These are phyloP conservation scores for Taenaris catops DNA, from an alignment of 2,888 invertebrate genomes.

Conservation along the genomic window DNA sequence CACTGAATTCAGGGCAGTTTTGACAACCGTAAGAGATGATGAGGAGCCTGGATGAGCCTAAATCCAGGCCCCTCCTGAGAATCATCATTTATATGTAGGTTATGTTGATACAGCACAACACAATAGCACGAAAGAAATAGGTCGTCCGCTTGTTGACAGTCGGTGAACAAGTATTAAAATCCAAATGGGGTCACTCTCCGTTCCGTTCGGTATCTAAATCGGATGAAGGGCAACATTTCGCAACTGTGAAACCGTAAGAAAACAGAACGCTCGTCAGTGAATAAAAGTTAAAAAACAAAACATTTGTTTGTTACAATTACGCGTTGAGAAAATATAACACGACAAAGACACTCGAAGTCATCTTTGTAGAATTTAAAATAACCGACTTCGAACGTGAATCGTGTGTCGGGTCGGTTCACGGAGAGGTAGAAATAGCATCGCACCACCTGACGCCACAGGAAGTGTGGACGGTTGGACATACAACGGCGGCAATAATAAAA, in stretches of 20 bases:
- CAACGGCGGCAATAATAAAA: constrained; percentile 23
- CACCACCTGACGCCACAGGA: constrained; percentile 66
- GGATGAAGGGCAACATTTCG: constrained; percentile 26
- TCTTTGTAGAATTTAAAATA: constrained; percentile 35
- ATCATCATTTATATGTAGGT: constrained; percentile 10
- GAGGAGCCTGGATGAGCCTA: too few relatives aligned
- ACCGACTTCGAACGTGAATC: constrained; percentile 68
- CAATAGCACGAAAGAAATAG: constrained; percentile 5
- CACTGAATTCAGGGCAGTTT: too few relatives aligned
- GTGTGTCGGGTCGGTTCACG: constrained; percentile 49
- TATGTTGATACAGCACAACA: constrained; percentile 1
- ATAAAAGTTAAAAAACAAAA: neutral
- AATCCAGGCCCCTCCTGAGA: too few relatives aligned
- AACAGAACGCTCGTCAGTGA: too few relatives aligned
- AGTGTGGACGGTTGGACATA: constrained; percentile 50
- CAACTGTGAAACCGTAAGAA: neutral
- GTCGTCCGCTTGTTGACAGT: constrained; percentile 6
- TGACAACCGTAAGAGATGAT: too few relatives aligned
- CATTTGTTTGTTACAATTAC: too few relatives aligned
- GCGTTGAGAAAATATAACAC: too few relatives aligned
- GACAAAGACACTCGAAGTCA: too few relatives aligned
- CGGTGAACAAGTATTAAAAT: constrained; percentile 18
- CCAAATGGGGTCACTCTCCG: constrained; percentile 47
- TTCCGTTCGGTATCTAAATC: constrained; percentile 38
- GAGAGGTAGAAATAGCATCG: constrained; percentile 65